phyloP scores from a whole-genome alignment of 2,888 invertebrate genomes.

The Synanthedon tipuliformis region DNA sequence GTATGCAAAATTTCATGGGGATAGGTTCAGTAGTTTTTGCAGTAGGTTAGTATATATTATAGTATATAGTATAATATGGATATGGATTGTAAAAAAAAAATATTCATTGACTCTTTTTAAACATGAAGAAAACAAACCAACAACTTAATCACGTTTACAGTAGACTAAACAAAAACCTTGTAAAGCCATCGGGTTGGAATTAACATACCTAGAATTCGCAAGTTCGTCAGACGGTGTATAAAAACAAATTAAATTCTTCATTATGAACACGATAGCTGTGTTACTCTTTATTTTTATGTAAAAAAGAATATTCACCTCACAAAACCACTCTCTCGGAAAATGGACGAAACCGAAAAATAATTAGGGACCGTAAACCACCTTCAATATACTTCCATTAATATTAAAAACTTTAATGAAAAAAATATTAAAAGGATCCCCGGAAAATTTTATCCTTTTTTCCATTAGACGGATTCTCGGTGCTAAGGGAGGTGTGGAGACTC shows the following conservation, averaged over 20 bases:
- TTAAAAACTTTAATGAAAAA: conserved; percentile 71
- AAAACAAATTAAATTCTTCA: conserved; percentile 34
- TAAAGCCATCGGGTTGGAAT: conserved; percentile 26
- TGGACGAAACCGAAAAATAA: conserved; percentile 51
- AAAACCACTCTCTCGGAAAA: conserved; percentile 33
- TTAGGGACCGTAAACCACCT: conserved; percentile 38
- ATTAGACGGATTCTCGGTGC: conserved; percentile 45
- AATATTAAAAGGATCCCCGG: conserved; percentile 61
- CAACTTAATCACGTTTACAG: neutral
- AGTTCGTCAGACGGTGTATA: conserved; percentile 29
- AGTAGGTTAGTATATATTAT: no score
- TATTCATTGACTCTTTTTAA: neutral
- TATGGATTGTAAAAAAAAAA: no score
- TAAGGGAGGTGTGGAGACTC: conserved; percentile 21
- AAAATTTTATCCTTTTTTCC: conserved; percentile 65
- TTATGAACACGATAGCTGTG: neutral
- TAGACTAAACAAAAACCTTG: conserved; percentile 7
- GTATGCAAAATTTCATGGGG: no score
- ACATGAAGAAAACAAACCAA: no score
- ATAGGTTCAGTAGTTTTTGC: no score
- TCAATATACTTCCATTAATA: conserved; percentile 60
- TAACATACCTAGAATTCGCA: conserved; percentile 19
- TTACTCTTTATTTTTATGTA: conserved; percentile 1
- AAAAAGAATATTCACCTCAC: conserved; percentile 5
- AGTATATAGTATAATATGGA: no score